A percentile compares a stretch with the other conserved stretches of the same genome.
Conservation (phyloP, 2,113 vertebrate genomes). For the Solea solea region DNA sequence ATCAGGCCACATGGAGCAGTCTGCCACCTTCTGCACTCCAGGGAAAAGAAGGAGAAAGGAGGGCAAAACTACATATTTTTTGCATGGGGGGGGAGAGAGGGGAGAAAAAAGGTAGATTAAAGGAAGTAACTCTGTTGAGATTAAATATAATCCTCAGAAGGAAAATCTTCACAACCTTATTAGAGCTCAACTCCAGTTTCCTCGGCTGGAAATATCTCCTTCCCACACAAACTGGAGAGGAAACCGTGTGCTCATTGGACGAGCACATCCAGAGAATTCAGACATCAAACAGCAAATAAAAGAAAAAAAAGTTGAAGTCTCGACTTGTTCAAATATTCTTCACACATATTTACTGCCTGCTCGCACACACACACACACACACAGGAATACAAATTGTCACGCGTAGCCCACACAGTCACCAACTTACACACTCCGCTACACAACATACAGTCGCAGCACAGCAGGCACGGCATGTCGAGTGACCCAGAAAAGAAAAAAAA, state of each 20-base stretch:
- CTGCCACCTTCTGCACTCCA: slow-evolving; percentile 60
- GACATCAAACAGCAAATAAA: slow-evolving; percentile 18
- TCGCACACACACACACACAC: slow-evolving; percentile 3
- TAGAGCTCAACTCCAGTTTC: slow-evolving; percentile 15
- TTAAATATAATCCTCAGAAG: slow-evolving; percentile 43
- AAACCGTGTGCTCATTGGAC: slow-evolving; percentile 4
- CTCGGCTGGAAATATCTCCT: slow-evolving; percentile 20
- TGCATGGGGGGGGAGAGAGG: no score
- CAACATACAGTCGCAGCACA: slow-evolving; percentile 29
- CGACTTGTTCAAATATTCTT: slow-evolving; percentile 40
- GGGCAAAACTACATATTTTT: slow-evolving; percentile 33
- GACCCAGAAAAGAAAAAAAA: slow-evolving; percentile 55
- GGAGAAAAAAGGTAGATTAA: slow-evolving; percentile 11
- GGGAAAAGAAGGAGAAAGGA: slow-evolving; percentile 48
- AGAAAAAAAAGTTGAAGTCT: background rate
- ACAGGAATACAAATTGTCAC: slow-evolving; percentile 28
- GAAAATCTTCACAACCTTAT: slow-evolving; percentile 37
- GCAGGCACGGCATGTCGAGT: slow-evolving; percentile 8
- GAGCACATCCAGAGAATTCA: slow-evolving; percentile 17
- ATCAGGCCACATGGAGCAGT: slow-evolving; percentile 74
- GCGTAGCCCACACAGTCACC: slow-evolving; percentile 24
- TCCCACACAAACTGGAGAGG: background rate
- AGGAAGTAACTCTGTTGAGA: slow-evolving; percentile 27
- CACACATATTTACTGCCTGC: slow-evolving; percentile 25
- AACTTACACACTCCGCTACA: slow-evolving; percentile 39